Evolutionary conservation across 2,888 invertebrate species (phyloP).

Genomic region (Drosophila niveifrons): DNA sequence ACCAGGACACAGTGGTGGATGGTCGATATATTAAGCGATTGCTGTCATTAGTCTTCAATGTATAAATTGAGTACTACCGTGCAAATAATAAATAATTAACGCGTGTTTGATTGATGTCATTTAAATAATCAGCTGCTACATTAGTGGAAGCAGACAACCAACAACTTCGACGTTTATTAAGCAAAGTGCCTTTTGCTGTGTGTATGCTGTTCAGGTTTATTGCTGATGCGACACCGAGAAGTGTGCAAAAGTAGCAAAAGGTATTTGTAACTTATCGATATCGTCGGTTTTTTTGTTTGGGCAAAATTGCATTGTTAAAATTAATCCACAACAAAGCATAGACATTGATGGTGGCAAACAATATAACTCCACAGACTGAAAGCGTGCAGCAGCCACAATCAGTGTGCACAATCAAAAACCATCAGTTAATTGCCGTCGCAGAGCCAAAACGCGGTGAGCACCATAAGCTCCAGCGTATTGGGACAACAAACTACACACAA

Average conservation of each 20-base stretch:
- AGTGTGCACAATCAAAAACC: constrained; percentile 16
- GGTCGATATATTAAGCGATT: constrained; percentile 33
- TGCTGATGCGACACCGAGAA: constrained; percentile 43
- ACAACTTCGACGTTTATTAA: constrained; percentile 22
- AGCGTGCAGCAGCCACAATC: constrained; percentile 8
- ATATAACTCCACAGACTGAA: constrained; percentile 17
- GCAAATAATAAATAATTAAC: constrained; percentile 51
- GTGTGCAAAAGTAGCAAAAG: constrained; percentile 54
- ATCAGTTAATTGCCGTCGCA: constrained; percentile 16
- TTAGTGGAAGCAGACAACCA: constrained; percentile 20
- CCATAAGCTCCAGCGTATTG: constrained; percentile 53
- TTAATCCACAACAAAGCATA: constrained; percentile 32
- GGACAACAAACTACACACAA: constrained; percentile 30
- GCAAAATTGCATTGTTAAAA: constrained; percentile 41
- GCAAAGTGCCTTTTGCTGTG: constrained; percentile 41
- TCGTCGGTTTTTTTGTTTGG: constrained; percentile 53
- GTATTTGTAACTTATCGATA: constrained; percentile 47
- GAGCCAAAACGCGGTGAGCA: constrained; percentile 52
- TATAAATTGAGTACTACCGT: constrained; percentile 40
- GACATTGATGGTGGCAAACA: constrained; percentile 32
- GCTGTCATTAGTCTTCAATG: constrained; percentile 30
- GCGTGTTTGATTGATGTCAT: constrained; percentile 37
- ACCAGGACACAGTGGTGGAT: constrained; percentile 31
- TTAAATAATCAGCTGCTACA: constrained; percentile 13
- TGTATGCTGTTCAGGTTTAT: constrained; percentile 13